These are phyloP conservation scores for Cottus gobio DNA, from an alignment of 2,113 vertebrate genomes.

Conservation along the genomic window DNA sequence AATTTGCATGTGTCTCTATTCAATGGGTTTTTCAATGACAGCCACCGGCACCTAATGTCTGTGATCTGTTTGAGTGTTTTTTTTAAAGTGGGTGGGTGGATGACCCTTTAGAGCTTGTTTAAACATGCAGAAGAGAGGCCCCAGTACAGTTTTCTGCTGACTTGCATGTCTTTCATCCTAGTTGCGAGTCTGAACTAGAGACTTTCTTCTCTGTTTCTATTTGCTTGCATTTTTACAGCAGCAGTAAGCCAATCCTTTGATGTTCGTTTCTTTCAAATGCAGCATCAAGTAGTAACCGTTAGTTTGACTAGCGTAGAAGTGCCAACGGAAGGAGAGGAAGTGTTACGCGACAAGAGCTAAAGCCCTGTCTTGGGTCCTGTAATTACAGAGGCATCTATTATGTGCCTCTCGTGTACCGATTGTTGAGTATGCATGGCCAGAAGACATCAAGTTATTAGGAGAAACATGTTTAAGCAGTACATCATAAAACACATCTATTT, in stretches of 20 bases:
- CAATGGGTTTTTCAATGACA: not conserved
- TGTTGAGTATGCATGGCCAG: not conserved
- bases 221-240: not conserved
- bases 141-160: constrained; percentile 50
- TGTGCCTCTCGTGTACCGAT: not conserved
- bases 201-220: constrained; percentile 17
- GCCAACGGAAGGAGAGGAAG: constrained; percentile 10
- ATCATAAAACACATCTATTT: not conserved
- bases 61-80: not conserved
- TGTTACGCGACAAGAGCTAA: constrained; percentile 4
- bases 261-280: constrained; percentile 25
- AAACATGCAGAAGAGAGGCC: constrained; percentile 46
- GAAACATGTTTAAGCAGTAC: not conserved
- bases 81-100: no score
- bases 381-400: not conserved
- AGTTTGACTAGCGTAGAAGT: not conserved
- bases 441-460: not conserved
- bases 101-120: constrained; percentile 30
- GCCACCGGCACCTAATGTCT: not conserved
- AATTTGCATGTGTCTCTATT: not conserved
- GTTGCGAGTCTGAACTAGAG: constrained; percentile 36
- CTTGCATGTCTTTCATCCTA: constrained; percentile 15
- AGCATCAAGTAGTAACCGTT: not conserved
- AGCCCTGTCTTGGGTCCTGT: not conserved
- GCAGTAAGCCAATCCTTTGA: constrained; percentile 17